Conservation (phyloP, 2,113 vertebrate genomes). For the Barnardius zonarius region DNA sequence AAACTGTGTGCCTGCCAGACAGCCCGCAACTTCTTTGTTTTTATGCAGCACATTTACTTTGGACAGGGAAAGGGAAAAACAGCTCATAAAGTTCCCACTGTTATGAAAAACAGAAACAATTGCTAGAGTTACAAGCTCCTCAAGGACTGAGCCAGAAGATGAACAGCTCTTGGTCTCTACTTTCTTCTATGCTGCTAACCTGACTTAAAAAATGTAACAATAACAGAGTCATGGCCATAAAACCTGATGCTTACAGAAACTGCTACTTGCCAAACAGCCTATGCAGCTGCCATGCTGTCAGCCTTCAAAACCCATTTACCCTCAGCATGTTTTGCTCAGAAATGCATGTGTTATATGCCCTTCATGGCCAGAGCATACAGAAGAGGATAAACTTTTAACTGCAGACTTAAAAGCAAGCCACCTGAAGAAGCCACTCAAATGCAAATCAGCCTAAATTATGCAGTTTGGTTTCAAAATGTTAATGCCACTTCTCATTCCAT, state of each 20-base stretch:
- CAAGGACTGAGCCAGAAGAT: not conserved
- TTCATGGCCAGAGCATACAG: not conserved
- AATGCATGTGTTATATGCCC: not conserved
- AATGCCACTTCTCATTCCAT: constrained; percentile 13
- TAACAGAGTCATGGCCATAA: not conserved
- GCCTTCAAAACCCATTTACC: not conserved
- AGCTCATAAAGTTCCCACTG: constrained; percentile 32
- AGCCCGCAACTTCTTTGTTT: not conserved
- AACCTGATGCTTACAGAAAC: constrained; percentile 16
- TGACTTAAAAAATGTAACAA: not conserved
- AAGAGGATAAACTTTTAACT: not conserved
- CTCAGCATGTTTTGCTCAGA: not conserved
- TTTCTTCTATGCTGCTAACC: not conserved
- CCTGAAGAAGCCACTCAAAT: not conserved
- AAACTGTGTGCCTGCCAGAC: not conserved
- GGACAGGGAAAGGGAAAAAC: constrained; percentile 16
- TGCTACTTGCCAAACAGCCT: not conserved
- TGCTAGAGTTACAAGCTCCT: constrained; percentile 61
- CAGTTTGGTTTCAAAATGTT: constrained; percentile 3
- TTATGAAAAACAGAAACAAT: constrained; percentile 62
- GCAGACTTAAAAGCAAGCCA: not conserved
- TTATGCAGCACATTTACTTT: constrained; percentile 43
- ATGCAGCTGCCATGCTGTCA: not conserved
- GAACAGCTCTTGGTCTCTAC: constrained; percentile 6
- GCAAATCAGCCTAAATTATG: constrained; percentile 23